A percentile compares a stretch with the other conserved stretches of the same genome.
Conservation (phyloP, 2,888 invertebrate species). For the Callinectes sapidus region DNA sequence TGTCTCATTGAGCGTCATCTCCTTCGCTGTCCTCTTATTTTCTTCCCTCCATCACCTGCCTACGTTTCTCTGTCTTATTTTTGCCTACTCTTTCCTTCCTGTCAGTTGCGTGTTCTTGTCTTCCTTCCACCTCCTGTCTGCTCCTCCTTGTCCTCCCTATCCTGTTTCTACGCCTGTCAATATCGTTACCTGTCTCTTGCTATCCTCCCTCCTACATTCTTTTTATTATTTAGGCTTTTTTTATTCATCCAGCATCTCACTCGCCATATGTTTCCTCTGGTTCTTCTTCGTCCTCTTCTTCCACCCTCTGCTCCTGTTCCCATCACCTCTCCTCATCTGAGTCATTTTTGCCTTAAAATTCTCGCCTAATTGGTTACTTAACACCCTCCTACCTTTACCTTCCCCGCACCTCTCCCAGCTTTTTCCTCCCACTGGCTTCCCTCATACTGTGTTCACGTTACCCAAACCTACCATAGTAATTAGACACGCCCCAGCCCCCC, state of each 20-base stretch:
- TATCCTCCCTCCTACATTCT: neutral
- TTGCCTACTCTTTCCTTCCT: neutral
- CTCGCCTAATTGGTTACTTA: conserved; percentile 10
- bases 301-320: neutral
- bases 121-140: too few relatives aligned
- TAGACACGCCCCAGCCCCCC: neutral
- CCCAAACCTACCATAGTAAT: neutral
- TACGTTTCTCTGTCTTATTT: conserved; percentile 78
- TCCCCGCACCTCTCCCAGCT: neutral
- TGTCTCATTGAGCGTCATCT: too few relatives aligned
- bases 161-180: neutral
- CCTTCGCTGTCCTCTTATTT: neutral
- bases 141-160: neutral
- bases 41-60: conserved; percentile 78
- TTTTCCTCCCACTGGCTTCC: neutral
- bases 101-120: neutral
- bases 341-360: neutral
- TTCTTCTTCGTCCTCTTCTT: neutral
- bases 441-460: neutral
- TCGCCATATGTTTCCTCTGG: neutral
- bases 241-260: too few relatives aligned
- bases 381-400: neutral
- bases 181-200: neutral
- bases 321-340: neutral
- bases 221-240: neutral